Evolutionary conservation across 2,113 vertebrate species (phyloP).

Genomic region (Neolamprologus cancellatus): DNA sequence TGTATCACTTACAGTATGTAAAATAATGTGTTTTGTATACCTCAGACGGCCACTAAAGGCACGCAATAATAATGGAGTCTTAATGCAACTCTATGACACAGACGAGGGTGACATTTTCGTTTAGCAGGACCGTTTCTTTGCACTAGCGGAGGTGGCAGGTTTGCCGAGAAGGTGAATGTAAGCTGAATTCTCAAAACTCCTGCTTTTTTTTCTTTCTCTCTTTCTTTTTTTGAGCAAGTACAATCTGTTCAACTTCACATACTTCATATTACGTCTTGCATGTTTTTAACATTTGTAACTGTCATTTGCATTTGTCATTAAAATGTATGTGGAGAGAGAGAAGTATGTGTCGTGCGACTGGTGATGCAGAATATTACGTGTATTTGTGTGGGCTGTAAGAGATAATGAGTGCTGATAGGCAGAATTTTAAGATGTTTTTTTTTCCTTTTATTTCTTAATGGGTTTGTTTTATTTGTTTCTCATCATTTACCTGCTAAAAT

Average conservation of each 20-base stretch:
- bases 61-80: slow-evolving; percentile 52
- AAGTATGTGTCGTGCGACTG: neutral
- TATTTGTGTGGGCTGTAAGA: neutral
- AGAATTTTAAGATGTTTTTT: neutral
- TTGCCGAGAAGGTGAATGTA: slow-evolving; percentile 42
- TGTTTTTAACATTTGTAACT: slow-evolving; percentile 17
- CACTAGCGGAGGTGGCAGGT: slow-evolving; percentile 35
- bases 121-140: slow-evolving; percentile 27
- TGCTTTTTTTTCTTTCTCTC: neutral
- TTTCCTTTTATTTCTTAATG: neutral
- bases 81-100: slow-evolving; percentile 20
- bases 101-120: neutral
- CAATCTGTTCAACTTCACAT: slow-evolving; percentile 36
- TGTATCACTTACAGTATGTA: neutral
- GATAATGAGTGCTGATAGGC: neutral
- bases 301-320: slow-evolving; percentile 33
- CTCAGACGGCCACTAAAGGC: slow-evolving; percentile 40
- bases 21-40: slow-evolving; percentile 28
- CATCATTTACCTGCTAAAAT: neutral
- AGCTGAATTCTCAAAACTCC: neutral
- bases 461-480: neutral
- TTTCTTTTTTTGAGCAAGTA: slow-evolving; percentile 24
- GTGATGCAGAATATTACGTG: neutral
- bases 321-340: neutral
- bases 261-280: neutral